These are phyloP conservation scores for Ormyrus labotus DNA, from an alignment of 2,888 invertebrate genomes.

Conservation along the genomic window DNA sequence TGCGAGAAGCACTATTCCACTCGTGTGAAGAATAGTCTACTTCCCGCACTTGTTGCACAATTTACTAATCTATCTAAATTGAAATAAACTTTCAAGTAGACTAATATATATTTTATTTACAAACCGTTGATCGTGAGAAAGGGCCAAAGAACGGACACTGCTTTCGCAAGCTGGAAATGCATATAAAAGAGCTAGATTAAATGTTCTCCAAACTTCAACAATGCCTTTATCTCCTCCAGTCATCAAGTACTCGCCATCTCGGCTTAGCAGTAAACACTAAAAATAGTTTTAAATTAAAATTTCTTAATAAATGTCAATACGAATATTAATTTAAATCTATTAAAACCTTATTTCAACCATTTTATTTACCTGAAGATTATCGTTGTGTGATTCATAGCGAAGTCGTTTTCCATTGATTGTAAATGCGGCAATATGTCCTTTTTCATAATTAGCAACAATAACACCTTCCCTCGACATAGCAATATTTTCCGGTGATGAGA, in stretches of 20 bases:
- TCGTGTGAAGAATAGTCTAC: too few relatives aligned
- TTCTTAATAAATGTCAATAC: background rate
- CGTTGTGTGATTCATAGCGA: slow-evolving; percentile 93
- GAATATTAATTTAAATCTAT: background rate
- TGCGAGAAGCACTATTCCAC: too few relatives aligned
- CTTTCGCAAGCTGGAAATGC: slow-evolving; percentile 98
- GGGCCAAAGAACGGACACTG: slow-evolving; percentile 93
- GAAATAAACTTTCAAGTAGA: too few relatives aligned
- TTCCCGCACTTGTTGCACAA: too few relatives aligned
- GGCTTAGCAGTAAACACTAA: slow-evolving; percentile 93
- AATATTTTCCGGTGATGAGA: slow-evolving; percentile 88
- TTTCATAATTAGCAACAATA: slow-evolving; percentile 94
- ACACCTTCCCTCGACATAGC: slow-evolving; percentile 97
- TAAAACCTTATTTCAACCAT: slow-evolving; percentile 8
- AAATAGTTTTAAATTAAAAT: slow-evolving; percentile 59
- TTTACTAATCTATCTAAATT: too few relatives aligned
- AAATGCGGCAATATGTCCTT: slow-evolving; percentile 94
- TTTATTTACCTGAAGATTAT: slow-evolving; percentile 89
- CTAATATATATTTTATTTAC: slow-evolving; percentile 66
- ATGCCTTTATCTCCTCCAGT: slow-evolving; percentile 97
- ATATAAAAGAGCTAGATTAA: slow-evolving; percentile 96
- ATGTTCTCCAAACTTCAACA: slow-evolving; percentile 98
- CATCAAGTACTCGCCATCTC: slow-evolving; percentile 99
- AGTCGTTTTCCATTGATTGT: slow-evolving; percentile 95
- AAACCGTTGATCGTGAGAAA: slow-evolving; percentile 99